Conservation (phyloP, 2,113 vertebrate genomes). For the Callopanchax toddi region DNA sequence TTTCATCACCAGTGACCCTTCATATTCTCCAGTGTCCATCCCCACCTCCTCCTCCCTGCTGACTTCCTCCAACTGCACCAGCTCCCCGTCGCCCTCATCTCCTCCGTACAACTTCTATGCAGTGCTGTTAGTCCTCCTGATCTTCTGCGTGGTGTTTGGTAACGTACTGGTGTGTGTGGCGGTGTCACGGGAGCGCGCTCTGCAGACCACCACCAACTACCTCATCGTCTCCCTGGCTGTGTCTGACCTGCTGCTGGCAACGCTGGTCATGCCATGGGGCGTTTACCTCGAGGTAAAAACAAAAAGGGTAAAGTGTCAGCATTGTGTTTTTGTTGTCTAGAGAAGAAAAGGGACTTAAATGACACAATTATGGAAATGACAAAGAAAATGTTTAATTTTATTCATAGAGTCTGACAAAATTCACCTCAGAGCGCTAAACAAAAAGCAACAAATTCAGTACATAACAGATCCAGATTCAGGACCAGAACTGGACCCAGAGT, state of each 20-base stretch:
- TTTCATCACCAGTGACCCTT: constrained; percentile 44
- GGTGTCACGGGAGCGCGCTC: constrained; percentile 76
- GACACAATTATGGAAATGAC: no score
- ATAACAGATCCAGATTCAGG: no score
- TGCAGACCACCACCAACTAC: constrained; percentile 85
- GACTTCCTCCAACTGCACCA: constrained; percentile 67
- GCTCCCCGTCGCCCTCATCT: constrained; percentile 39
- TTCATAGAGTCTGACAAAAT: no score
- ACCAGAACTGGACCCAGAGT: no score
- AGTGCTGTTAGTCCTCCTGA: constrained; percentile 77
- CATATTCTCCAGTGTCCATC: constrained; percentile 26
- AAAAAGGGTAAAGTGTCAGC: no score
- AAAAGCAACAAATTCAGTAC: no score
- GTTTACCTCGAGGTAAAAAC: constrained; percentile 81
- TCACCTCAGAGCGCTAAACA: no score
- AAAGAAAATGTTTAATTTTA: no score
- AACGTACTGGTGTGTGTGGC: constrained; percentile 83
- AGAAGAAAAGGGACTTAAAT: not conserved
- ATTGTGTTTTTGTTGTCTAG: not conserved
- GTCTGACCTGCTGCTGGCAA: constrained; percentile 81
- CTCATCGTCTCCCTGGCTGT: constrained; percentile 83
- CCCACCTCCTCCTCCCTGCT: constrained; percentile 33
- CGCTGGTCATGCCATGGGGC: constrained; percentile 83
- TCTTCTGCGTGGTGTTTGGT: constrained; percentile 83
- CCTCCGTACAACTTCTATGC: constrained; percentile 82